Percentiles rank a stretch among this genome's conserved stretches.
Conservation (phyloP, 2,797 vertebrate genomes). For the Agapornis canus region DNA sequence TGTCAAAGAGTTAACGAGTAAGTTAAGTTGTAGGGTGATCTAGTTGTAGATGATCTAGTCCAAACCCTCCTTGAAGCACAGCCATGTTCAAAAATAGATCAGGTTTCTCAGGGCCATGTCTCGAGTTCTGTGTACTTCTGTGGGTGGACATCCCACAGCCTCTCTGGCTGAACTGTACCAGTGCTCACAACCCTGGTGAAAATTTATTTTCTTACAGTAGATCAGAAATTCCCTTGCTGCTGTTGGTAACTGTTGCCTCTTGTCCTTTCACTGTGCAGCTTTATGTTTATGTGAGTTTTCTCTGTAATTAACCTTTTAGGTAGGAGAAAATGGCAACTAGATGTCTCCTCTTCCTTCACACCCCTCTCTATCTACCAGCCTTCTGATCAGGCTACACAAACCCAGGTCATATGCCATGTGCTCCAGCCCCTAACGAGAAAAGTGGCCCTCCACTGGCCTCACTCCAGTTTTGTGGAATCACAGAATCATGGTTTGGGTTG, state of each 20-base stretch:
- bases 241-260: neutral
- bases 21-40: neutral
- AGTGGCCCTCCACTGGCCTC: neutral
- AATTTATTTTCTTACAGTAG: neutral
- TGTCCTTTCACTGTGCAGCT: neutral
- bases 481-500: neutral
- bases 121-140: neutral
- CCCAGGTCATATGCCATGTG: accelerated
- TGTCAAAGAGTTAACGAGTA: neutral
- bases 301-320: neutral
- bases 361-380: neutral
- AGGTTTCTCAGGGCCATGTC: neutral
- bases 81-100: neutral
- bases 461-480: neutral
- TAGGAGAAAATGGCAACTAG: neutral
- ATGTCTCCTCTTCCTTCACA: neutral
- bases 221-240: neutral
- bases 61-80: neutral
- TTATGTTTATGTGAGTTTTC: neutral
- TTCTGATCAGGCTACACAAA: neutral
- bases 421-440: neutral
- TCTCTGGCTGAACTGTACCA: neutral
- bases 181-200: neutral
- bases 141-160: neutral
- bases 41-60: neutral